Evolutionary conservation across 2,888 invertebrate species (phyloP), one percentile per base, ranked within the genome.

Genomic region (Lycocerus yunnanus): DNA sequence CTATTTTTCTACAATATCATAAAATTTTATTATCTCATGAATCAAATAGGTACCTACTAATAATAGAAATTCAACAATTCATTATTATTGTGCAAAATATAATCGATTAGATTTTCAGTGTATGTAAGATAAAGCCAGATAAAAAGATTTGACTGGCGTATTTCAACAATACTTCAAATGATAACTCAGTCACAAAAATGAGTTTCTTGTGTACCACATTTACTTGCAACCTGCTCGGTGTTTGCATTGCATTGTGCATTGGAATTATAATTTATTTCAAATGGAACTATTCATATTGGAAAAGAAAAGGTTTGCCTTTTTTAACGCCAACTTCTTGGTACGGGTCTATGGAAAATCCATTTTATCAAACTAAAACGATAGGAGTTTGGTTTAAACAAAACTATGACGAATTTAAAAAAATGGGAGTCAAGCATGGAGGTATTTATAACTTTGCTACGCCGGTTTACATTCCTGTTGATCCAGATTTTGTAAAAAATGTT

Each of bases 401-500:
- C n/a, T 43, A 43, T 6, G 5, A 43, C 27, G n/a, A 43, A 13
- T 71, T 14, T 8, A 83, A 82, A 75, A 16, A 16, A 1, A 70
- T 69, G 68, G 79, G 80, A 13, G 60, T 78, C n/a, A 78, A 78
- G 73, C 80, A 83, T 72, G 82, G 79, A 5, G 84, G 84, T 13
- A 69, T 78, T 4, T 85, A 81, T 73, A 73, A 80, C 16, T 76
- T 81, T 2, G 72, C 73, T 10, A 78, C 69, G 8, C 86, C 86
- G 1, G 71, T 77, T 11, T 84, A 84, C 65, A 68, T 87, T 11
- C 81, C 85, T 2, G 70, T 84, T 3, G 85, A 87, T 78, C 81
- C 82, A 9, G 83, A 83, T 5, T 68, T 85, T 6, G 79, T 87
- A n/a, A 84, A 85, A 72, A 63, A 80, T 16, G 82, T 87, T 11